These are phyloP conservation scores for Muntiacus muntjak DNA, from an alignment of 2,113 vertebrate species.

Conservation along the genomic window DNA sequence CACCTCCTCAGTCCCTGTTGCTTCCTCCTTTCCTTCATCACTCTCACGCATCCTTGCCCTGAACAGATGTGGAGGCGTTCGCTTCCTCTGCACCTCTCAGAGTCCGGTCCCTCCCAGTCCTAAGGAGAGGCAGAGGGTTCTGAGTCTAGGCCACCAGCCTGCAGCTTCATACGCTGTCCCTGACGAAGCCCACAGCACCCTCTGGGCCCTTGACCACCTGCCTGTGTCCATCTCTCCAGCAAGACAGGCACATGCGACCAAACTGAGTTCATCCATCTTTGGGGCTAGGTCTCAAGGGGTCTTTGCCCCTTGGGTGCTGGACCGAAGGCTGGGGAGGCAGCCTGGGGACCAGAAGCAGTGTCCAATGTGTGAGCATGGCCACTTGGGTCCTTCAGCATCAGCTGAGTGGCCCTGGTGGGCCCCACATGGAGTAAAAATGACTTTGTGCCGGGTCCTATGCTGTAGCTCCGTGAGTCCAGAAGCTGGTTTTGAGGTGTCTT, in stretches of 20 bases:
- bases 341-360: background rate
- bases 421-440: background rate
- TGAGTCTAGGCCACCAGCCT: background rate
- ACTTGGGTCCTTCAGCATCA: too few species aligned
- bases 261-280: background rate
- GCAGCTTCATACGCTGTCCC: accelerated
- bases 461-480: too few species aligned
- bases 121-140: background rate
- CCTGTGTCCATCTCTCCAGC: background rate
- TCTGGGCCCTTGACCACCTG: accelerated
- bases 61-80: too few species aligned
- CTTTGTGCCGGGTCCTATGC: too few species aligned
- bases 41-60: accelerated
- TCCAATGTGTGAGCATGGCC: background rate
- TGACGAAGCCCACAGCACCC: too few species aligned
- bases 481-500: background rate
- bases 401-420: background rate
- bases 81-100: background rate
- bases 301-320: background rate
- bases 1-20: background rate
- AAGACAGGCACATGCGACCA: accelerated
- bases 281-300: background rate
- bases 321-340: background rate
- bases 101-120: background rate
- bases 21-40: background rate